A percentile compares a stretch with the other conserved stretches of the same genome.
Conservation (phyloP, 2,797 vertebrate species). For the Hoplostethus atlanticus region DNA sequence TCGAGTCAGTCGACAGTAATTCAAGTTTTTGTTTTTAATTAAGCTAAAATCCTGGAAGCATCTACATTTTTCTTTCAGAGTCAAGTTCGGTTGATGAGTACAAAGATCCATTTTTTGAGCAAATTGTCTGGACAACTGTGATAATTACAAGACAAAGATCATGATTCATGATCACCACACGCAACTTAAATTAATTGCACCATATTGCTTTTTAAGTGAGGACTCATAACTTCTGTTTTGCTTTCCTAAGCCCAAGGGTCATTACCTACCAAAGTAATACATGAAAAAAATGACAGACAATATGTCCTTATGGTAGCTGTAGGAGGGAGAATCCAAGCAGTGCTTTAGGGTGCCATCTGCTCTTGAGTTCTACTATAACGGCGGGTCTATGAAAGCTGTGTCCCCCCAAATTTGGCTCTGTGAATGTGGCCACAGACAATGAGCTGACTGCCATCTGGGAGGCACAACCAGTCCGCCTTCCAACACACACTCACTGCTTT, state of each 20-base stretch:
- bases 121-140: slow-evolving; percentile 43
- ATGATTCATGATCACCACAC: slow-evolving; percentile 28
- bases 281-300: slow-evolving; percentile 65
- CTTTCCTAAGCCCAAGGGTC: slow-evolving; percentile 54
- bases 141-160: slow-evolving; percentile 6
- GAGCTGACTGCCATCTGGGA: slow-evolving; percentile 64
- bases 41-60: slow-evolving; percentile 12
- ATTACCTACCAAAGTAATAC: slow-evolving; percentile 56
- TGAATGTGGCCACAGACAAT: slow-evolving; percentile 54
- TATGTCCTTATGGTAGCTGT: slow-evolving; percentile 64
- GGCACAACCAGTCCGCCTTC: slow-evolving; percentile 50
- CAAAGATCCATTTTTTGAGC: slow-evolving; percentile 24
- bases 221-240: slow-evolving; percentile 38
- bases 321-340: slow-evolving; percentile 43
- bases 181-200: slow-evolving; percentile 58
- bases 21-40: slow-evolving; percentile 16
- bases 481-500: slow-evolving; percentile 18
- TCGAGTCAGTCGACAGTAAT: neutral
- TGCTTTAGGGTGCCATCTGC: slow-evolving; percentile 71
- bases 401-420: slow-evolving; percentile 62
- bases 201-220: slow-evolving; percentile 65
- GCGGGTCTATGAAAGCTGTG: slow-evolving; percentile 64
- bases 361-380: slow-evolving; percentile 67
- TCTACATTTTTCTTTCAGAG: slow-evolving; percentile 23
- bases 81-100: slow-evolving; percentile 15